phyloP scores from a whole-genome alignment of 2,888 invertebrate species.

The Caenorhabditis sinica region DNA sequence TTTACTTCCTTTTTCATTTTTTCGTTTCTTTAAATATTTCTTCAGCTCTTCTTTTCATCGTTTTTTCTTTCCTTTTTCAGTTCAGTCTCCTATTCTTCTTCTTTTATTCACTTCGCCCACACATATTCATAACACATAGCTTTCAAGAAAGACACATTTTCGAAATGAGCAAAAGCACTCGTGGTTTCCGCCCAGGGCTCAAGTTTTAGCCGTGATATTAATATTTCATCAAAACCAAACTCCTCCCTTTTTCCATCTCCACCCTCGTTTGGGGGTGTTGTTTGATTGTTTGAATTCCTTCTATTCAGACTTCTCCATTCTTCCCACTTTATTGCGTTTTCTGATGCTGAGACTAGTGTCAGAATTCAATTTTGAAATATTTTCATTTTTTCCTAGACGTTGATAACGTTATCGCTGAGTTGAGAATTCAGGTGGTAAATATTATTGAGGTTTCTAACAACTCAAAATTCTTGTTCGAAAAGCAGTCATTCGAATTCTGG shows the following conservation, averaged over 20 bases:
- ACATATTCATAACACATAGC: constrained; percentile 56
- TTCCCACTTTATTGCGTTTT: background rate
- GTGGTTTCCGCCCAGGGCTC: constrained; percentile 17
- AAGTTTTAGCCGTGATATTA: constrained; percentile 54
- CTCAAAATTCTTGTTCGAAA: background rate
- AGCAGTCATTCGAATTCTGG: constrained; percentile 3
- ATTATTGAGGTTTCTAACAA: constrained; percentile 20
- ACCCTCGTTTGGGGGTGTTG: background rate
- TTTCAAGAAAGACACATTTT: constrained; percentile 52
- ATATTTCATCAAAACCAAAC: constrained; percentile 52
- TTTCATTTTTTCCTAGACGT: constrained; percentile 17
- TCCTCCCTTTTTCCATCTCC: background rate
- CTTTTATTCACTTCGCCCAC: constrained; percentile 34
- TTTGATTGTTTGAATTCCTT: background rate
- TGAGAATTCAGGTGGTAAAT: constrained; percentile 31
- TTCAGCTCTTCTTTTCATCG: constrained; percentile 17
- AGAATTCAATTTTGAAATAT: background rate
- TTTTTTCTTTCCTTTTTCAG: constrained; percentile 25
- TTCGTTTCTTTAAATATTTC: constrained; percentile 17
- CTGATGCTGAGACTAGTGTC: background rate
- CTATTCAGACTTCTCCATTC: background rate
- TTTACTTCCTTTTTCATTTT: constrained; percentile 36
- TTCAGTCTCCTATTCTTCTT: constrained; percentile 13
- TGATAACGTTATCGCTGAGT: constrained; percentile 30
- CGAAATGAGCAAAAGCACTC: constrained; percentile 38